Percentiles rank a stretch among this genome's conserved stretches.
Conservation (phyloP, 2,888 invertebrate species). For the Drosophila anomalipes region DNA sequence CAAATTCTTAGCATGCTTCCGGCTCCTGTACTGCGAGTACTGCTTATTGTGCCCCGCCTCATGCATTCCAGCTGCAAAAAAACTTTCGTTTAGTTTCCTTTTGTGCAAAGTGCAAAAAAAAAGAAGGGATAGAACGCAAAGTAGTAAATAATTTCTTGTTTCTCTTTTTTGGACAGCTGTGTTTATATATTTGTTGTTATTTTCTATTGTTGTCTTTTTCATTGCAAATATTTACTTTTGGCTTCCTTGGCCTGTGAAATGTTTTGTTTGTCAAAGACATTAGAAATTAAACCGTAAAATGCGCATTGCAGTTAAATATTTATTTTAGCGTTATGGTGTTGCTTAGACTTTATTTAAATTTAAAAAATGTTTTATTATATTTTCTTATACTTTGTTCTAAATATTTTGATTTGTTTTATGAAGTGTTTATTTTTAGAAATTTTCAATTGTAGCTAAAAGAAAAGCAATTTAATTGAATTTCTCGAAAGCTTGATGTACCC, state of each 20-base stretch:
- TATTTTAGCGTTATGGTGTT: background rate
- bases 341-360: background rate
- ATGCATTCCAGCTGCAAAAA: constrained; percentile 43
- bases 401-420: background rate
- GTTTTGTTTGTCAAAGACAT: constrained; percentile 27
- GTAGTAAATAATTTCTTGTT: constrained; percentile 42
- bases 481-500: constrained; percentile 5
- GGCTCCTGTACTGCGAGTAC: constrained; percentile 19
- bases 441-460: background rate
- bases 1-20: constrained; percentile 52
- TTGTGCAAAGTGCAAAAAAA: constrained; percentile 30
- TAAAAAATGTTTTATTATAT: background rate
- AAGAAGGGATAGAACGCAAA: constrained; percentile 22
- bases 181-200: background rate
- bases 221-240: constrained; percentile 54
- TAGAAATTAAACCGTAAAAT: constrained; percentile 7
- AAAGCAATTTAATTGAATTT: constrained; percentile 14
- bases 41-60: constrained; percentile 22
- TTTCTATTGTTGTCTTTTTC: constrained; percentile 26
- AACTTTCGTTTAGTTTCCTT: constrained; percentile 56
- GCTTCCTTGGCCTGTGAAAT: constrained; percentile 14
- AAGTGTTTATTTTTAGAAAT: background rate
- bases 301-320: constrained; percentile 26
- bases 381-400: background rate
- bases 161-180: constrained; percentile 21